Percentiles rank a stretch among this genome's conserved stretches.
Conservation (phyloP, 2,888 invertebrate genomes). For the Lamellibrachia columna region DNA sequence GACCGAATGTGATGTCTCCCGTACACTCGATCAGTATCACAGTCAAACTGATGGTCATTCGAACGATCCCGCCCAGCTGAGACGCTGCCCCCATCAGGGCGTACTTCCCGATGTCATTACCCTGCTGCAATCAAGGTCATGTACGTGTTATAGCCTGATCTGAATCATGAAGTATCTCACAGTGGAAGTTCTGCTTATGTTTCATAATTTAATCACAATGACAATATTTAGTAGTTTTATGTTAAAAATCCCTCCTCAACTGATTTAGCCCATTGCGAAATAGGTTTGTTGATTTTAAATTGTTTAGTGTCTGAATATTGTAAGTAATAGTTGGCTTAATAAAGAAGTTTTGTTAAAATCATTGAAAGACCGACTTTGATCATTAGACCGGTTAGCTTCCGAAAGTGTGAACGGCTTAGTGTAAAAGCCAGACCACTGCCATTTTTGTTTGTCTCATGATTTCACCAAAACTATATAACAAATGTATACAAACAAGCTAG, state of each 20-base stretch:
- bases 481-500: too few species aligned
- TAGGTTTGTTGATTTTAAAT: background rate
- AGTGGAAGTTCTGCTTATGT: background rate
- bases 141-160: background rate
- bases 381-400: too few species aligned
- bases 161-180: background rate
- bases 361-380: too few species aligned
- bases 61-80: slow-evolving; percentile 79
- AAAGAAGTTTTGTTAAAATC: too few species aligned
- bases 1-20: slow-evolving; percentile 89
- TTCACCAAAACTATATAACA: too few species aligned
- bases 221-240: background rate
- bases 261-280: background rate
- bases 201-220: background rate
- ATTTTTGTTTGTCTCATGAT: too few species aligned
- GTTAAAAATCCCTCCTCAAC: background rate
- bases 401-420: too few species aligned
- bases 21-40: slow-evolving; percentile 98
- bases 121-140: slow-evolving; percentile 22
- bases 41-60: slow-evolving; percentile 98
- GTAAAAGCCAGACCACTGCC: too few species aligned
- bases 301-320: too few species aligned
- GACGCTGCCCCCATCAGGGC: slow-evolving; percentile 87
- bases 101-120: slow-evolving; percentile 80
- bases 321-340: too few species aligned